A percentile compares a stretch with the other conserved stretches of the same genome.
Evolutionary conservation across 2,888 invertebrate genomes (phyloP).

Genomic region (Biston stratarius): DNA sequence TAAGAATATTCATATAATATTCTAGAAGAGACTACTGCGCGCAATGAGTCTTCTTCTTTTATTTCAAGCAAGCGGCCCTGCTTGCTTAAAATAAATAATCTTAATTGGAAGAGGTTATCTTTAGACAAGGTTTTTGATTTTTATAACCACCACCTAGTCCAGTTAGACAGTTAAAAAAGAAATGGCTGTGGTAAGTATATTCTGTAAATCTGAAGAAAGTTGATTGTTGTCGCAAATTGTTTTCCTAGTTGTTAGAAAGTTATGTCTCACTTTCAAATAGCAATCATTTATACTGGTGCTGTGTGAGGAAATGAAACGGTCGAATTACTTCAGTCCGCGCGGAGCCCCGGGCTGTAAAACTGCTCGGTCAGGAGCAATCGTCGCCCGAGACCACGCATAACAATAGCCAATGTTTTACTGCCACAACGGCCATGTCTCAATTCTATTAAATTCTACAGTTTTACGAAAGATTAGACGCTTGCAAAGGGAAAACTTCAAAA

Average conservation of each 20-base stretch:
- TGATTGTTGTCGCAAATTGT: too few species aligned
- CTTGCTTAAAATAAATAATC: too few species aligned
- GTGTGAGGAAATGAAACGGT: not conserved
- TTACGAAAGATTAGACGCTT: not conserved
- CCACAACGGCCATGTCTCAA: not conserved
- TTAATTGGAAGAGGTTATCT: too few species aligned
- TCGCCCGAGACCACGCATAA: not conserved
- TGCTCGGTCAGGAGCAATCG: not conserved
- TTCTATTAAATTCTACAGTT: conserved; percentile 11
- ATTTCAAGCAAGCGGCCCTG: too few species aligned
- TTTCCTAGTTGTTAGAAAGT: too few species aligned
- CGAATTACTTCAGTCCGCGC: not conserved
- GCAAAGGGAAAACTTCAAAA: not conserved
- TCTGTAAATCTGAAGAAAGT: too few species aligned
- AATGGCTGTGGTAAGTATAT: not conserved
- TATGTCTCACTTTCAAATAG: not conserved
- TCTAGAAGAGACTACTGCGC: too few species aligned
- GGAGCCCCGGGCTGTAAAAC: conserved; percentile 4
- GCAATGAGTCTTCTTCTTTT: too few species aligned
- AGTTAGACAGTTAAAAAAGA: too few species aligned
- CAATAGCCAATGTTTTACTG: conserved; percentile 7
- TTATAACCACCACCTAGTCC: too few species aligned
- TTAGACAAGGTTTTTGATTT: too few species aligned
- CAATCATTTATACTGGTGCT: not conserved
- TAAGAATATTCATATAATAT: too few species aligned